These are phyloP conservation scores for Atractosteus spatula DNA, from an alignment of 2,113 vertebrate species.

Conservation along the genomic window DNA sequence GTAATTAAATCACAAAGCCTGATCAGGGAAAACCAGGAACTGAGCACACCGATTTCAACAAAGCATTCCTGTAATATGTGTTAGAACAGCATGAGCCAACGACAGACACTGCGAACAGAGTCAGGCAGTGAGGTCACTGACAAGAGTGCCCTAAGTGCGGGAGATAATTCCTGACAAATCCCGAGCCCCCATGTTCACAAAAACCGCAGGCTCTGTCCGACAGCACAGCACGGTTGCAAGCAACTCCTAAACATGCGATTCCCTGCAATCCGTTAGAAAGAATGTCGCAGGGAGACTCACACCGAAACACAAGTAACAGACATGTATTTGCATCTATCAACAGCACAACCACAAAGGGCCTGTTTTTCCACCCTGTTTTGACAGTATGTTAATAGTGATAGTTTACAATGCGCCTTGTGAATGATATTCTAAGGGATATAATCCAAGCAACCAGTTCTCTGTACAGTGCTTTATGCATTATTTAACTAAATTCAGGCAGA, in stretches of 20 bases:
- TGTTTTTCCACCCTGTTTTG: background rate
- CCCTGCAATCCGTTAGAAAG: background rate
- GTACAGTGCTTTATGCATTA: background rate
- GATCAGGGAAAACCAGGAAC: background rate
- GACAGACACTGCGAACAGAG: background rate
- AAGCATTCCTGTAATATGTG: background rate
- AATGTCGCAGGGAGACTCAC: background rate
- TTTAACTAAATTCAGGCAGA: slow-evolving; percentile 40
- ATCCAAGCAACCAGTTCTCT: background rate
- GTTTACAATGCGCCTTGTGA: background rate
- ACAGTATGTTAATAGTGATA: background rate
- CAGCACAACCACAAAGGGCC: background rate
- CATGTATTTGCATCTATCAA: background rate
- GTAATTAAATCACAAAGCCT: slow-evolving; percentile 17
- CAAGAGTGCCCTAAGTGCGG: background rate
- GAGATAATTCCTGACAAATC: background rate
- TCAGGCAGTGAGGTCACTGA: slow-evolving; percentile 5
- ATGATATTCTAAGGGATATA: background rate
- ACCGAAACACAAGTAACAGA: background rate
- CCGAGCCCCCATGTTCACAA: slow-evolving; percentile 2
- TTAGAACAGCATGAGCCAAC: background rate
- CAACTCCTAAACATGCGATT: background rate
- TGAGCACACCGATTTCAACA: slow-evolving; percentile 2
- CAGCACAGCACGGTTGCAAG: background rate
- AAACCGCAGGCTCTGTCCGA: background rate